These are phyloP conservation scores for Cheirogaleus medius DNA, from an alignment of 2,113 vertebrate species.

Conservation along the genomic window DNA sequence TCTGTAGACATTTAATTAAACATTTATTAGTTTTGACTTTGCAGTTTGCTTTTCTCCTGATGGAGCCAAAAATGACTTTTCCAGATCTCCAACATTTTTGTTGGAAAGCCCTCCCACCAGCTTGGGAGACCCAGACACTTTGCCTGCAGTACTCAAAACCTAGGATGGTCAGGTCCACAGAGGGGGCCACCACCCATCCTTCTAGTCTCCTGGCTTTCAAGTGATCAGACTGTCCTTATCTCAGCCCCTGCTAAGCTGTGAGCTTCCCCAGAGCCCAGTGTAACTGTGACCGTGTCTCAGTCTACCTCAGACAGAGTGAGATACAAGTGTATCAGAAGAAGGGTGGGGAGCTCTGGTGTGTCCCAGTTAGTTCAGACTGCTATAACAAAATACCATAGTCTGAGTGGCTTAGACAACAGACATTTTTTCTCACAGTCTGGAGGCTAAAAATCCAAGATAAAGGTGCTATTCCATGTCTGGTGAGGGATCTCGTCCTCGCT, in stretches of 20 bases:
- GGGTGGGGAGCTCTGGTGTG: neutral
- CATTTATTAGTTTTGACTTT: slow-evolving; percentile 63
- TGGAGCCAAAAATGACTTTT: slow-evolving; percentile 48
- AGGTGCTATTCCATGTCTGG: neutral
- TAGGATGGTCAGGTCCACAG: neutral
- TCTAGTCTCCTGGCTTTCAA: neutral
- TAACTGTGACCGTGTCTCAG: neutral
- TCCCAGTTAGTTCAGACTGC: neutral
- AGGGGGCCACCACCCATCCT: accelerated
- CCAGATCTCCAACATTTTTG: slow-evolving; percentile 31
- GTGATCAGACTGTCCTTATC: neutral
- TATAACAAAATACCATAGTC: neutral
- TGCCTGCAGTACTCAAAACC: accelerated
- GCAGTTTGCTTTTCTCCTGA: slow-evolving; percentile 46
- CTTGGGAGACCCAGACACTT: neutral
- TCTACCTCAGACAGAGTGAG: accelerated
- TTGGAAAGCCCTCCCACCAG: slow-evolving; percentile 10
- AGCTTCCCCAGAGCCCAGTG: accelerated
- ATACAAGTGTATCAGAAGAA: neutral
- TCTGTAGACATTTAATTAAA: slow-evolving; percentile 69
- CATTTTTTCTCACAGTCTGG: neutral
- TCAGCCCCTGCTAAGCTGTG: neutral
- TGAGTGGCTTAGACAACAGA: neutral
- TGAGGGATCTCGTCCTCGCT: neutral
- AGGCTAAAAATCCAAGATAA: neutral